phyloP scores from a whole-genome alignment of 2,888 invertebrate species.

The Macrosiphum euphorbiae region DNA sequence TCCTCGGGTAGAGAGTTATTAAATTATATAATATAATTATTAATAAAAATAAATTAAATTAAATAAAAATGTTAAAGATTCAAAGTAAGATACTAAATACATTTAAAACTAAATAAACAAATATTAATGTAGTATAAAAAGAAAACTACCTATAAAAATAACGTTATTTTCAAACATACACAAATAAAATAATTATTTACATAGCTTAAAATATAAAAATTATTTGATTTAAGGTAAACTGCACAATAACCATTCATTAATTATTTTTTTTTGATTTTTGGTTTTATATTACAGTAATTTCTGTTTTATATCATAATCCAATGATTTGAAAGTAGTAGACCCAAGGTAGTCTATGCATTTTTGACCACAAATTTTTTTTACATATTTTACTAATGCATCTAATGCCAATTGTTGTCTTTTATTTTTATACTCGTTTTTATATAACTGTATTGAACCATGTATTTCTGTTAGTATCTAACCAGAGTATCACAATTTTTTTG shows the following conservation, averaged over 20 bases:
- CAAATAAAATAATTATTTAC: neutral
- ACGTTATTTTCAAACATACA: neutral
- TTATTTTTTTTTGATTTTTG: neutral
- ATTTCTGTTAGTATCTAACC: constrained; percentile 12
- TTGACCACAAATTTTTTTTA: neutral
- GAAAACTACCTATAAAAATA: neutral
- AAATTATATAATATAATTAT: neutral
- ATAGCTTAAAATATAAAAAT: neutral
- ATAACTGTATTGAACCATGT: neutral
- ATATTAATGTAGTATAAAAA: neutral
- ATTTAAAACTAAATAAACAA: neutral
- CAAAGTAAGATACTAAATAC: neutral
- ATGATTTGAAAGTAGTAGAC: neutral
- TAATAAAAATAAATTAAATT: neutral
- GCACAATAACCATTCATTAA: neutral
- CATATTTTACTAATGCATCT: neutral
- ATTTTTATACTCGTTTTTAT: constrained; percentile 16
- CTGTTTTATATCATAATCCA: neutral
- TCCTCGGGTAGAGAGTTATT: no score
- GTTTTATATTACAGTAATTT: neutral
- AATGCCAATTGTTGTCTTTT: neutral
- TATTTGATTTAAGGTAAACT: neutral
- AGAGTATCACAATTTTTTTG: neutral
- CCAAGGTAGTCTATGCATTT: neutral
- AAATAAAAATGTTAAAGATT: no score